Evolutionary conservation across 2,113 vertebrate species (phyloP).

Genomic region (Pluvialis apricaria): DNA sequence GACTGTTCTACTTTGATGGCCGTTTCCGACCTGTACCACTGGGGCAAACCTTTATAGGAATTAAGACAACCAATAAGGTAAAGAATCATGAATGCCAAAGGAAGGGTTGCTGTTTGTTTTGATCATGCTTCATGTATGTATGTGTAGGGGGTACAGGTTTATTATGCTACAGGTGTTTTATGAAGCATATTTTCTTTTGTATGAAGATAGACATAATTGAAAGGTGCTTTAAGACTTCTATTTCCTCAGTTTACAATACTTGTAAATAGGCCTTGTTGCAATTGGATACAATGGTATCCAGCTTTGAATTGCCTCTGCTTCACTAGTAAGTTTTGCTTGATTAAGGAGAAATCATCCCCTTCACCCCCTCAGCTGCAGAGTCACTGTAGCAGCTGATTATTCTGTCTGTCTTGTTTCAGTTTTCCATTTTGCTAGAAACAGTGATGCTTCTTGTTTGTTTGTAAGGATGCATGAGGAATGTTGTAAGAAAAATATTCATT

Average conservation of each 20-base stretch:
- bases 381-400: background rate
- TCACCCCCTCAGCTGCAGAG: background rate
- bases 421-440: background rate
- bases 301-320: background rate
- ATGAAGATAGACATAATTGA: background rate
- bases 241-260: background rate
- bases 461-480: background rate
- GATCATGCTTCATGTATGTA: background rate
- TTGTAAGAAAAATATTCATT: background rate
- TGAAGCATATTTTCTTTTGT: background rate
- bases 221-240: background rate
- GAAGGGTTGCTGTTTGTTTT: background rate
- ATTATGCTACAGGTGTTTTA: background rate
- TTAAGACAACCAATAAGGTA: slow-evolving; percentile 95
- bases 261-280: background rate
- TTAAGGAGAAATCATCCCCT: background rate
- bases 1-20: slow-evolving; percentile 95
- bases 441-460: background rate
- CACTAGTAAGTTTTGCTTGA: background rate
- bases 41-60: slow-evolving; percentile 92
- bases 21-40: slow-evolving; percentile 96
- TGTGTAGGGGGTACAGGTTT: background rate
- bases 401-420: background rate
- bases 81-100: background rate
- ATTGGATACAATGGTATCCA: background rate